A percentile compares a stretch with the other conserved stretches of the same genome.
Evolutionary conservation across 2,888 invertebrate genomes (phyloP).

Genomic region (Ganaspis brasiliensis): DNA sequence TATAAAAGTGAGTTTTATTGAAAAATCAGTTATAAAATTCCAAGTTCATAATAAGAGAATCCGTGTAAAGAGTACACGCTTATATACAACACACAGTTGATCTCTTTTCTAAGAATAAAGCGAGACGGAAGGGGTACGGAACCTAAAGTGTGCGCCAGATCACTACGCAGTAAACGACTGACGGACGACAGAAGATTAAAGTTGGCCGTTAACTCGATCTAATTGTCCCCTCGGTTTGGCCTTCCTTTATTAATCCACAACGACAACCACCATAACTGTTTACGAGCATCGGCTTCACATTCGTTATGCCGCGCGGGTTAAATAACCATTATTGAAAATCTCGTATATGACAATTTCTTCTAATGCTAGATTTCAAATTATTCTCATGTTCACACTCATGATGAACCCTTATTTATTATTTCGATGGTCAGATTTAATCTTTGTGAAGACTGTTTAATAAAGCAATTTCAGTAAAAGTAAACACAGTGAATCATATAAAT

Average conservation of each 20-base stretch:
- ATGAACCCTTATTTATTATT: constrained; percentile 24
- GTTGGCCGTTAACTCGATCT: constrained; percentile 80
- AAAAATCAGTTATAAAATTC: constrained; percentile 34
- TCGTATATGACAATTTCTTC: constrained; percentile 17
- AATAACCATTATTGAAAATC: constrained; percentile 52
- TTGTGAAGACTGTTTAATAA: constrained; percentile 32
- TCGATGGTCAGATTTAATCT: constrained; percentile 30
- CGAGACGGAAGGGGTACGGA: constrained; percentile 67
- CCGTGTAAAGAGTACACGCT: background rate
- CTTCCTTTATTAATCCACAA: constrained; percentile 77
- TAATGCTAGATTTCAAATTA: background rate
- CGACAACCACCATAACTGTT: constrained; percentile 65
- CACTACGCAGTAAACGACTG: constrained; percentile 79
- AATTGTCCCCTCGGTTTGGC: constrained; percentile 77
- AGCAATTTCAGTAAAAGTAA: constrained; percentile 28
- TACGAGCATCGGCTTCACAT: constrained; percentile 53
- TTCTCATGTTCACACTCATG: too few species aligned
- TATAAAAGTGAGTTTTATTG: constrained; percentile 14
- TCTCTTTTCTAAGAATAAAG: constrained; percentile 62
- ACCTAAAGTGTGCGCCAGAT: constrained; percentile 76
- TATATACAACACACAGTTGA: constrained; percentile 43
- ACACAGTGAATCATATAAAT: constrained; percentile 40
- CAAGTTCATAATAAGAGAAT: constrained; percentile 6
- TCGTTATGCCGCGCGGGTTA: constrained; percentile 57
- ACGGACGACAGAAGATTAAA: constrained; percentile 80